Conservation (phyloP, 2,797 vertebrate genomes). For the Pogonophryne albipinna region DNA sequence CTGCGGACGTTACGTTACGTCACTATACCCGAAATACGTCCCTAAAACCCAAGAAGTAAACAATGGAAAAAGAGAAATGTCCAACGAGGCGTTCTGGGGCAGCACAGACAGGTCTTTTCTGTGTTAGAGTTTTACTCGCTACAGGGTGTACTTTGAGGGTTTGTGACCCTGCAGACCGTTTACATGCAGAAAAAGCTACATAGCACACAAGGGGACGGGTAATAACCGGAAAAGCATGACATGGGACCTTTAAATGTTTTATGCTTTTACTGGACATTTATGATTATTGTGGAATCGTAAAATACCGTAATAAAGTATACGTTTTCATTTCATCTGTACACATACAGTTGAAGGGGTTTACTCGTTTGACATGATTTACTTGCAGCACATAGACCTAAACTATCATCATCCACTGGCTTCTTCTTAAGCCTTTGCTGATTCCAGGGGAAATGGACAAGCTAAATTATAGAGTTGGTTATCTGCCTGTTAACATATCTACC, state of each 20-base stretch:
- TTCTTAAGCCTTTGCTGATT: neutral
- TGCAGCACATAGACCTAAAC: neutral
- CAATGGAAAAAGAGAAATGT: too few relatives aligned
- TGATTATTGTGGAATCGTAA: neutral
- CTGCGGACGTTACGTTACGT: too few relatives aligned
- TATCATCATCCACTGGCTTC: neutral
- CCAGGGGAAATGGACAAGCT: conserved; percentile 16
- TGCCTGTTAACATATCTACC: neutral
- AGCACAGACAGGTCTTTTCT: too few relatives aligned
- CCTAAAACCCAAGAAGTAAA: too few relatives aligned
- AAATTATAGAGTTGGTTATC: neutral
- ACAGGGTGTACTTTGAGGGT: too few relatives aligned
- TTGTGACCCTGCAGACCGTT: too few relatives aligned
- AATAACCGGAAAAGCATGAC: too few relatives aligned
- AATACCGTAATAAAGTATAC: neutral
- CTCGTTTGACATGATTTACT: neutral
- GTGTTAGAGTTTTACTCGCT: too few relatives aligned
- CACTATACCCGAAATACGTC: too few relatives aligned
- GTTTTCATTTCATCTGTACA: neutral
- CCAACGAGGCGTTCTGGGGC: too few relatives aligned
- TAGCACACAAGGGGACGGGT: too few relatives aligned
- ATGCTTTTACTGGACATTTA: neutral
- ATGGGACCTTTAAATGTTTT: neutral
- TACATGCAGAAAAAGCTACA: too few relatives aligned
- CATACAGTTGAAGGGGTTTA: neutral